A percentile compares a stretch with the other conserved stretches of the same genome.
Conservation (phyloP, 2,888 invertebrate genomes). For the Brachyopa scutellaris region DNA sequence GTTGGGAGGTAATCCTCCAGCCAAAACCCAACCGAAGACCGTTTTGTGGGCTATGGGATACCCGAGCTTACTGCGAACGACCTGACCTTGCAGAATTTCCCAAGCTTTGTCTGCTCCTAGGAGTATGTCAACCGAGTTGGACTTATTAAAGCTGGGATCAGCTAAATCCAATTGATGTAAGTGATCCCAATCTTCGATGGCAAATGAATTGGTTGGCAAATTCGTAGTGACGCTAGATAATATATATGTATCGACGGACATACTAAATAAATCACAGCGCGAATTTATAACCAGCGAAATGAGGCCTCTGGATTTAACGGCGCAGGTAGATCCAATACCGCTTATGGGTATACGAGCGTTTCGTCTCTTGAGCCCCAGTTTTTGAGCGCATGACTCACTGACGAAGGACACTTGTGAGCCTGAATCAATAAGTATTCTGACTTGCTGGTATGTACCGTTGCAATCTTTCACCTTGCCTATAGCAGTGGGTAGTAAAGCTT, state of each 20-base stretch:
- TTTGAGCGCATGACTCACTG: background rate
- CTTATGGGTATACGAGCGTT: slow-evolving; percentile 6
- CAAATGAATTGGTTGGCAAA: background rate
- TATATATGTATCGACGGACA: background rate
- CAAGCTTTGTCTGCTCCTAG: background rate
- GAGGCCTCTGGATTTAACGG: background rate
- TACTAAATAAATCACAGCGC: background rate
- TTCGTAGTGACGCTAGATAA: background rate
- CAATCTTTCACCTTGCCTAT: background rate
- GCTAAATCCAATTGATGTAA: background rate
- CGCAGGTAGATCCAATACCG: slow-evolving; percentile 9
- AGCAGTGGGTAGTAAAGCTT: background rate
- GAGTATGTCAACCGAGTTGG: background rate
- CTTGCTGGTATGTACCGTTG: background rate
- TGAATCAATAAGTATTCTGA: background rate
- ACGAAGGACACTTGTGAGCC: slow-evolving; percentile 11
- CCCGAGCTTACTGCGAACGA: background rate
- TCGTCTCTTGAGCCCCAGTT: background rate
- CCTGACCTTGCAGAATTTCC: background rate
- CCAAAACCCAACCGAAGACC: slow-evolving; percentile 4
- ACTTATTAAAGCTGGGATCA: background rate
- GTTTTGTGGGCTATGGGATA: slow-evolving; percentile 3
- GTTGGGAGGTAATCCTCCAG: background rate
- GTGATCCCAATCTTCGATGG: background rate
- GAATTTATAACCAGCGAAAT: background rate